Evolutionary conservation across 1,140 invertebrate genomes (phyloP).

Genomic region (Antheraea pernyi): DNA sequence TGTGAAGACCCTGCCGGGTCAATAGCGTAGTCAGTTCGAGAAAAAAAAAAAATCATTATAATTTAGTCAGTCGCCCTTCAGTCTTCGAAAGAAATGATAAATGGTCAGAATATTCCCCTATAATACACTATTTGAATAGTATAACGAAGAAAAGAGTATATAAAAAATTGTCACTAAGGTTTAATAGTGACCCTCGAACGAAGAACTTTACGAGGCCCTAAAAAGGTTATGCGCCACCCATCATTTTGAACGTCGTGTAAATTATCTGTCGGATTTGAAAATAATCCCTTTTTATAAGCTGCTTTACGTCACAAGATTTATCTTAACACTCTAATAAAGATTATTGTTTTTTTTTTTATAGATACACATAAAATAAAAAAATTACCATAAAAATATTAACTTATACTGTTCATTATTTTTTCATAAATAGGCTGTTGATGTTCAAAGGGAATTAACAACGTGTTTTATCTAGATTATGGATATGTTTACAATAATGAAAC

Average conservation of each 20-base stretch:
- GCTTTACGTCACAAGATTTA: not conserved
- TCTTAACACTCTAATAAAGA: not conserved
- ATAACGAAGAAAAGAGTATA: not conserved
- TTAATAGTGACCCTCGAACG: not conserved
- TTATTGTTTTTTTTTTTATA: not conserved
- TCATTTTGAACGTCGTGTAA: not conserved
- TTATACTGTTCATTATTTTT: too few relatives aligned
- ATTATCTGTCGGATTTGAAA: not conserved
- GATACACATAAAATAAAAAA: not conserved
- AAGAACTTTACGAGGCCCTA: not conserved
- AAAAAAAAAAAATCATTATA: too few relatives aligned
- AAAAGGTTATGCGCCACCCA: not conserved
- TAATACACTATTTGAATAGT: not conserved
- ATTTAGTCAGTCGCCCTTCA: too few relatives aligned
- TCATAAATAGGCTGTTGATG: too few relatives aligned
- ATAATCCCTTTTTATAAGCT: conserved; percentile 5
- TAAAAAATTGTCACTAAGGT: not conserved
- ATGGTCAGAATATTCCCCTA: not conserved
- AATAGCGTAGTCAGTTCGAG: too few relatives aligned
- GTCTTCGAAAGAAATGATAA: too few relatives aligned
- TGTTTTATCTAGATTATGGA: too few relatives aligned
- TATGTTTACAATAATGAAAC: too few relatives aligned
- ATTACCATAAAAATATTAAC: too few relatives aligned
- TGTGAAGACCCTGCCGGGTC: too few relatives aligned
- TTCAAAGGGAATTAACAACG: too few relatives aligned